Evolutionary conservation across 2,797 vertebrate genomes (phyloP), one percentile per base, ranked within the genome.

Genomic region (Tragopan temminckii): DNA sequence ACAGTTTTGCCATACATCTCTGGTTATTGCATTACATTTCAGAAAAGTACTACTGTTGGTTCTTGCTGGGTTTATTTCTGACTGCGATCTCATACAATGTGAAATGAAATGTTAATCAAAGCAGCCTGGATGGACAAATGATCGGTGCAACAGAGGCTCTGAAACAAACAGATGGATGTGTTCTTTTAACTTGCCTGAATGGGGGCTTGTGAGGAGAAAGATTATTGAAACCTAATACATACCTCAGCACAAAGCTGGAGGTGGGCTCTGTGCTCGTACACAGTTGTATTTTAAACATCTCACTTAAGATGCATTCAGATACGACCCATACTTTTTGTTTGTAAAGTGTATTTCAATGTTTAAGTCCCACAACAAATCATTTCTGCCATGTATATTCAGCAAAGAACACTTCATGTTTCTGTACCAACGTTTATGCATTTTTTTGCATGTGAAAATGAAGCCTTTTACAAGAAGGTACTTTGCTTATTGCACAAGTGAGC

Each of bases 401-500:
- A 57, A 70, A 63, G 36, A 63, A 57, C 13, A 11, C 24, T 61
- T 36, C 8, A 21, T 43, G n/a, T n/a, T 89, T 58, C 45, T 67
- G 14, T 31, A 43, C 7, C 25, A 7, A 13, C 3, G 0, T 52
- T 66, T 57, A 43, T 38, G 24, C 52, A 14, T 70, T 89, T 84
- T 84, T 52, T 59, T 80, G 84, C 45, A 66, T 0, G 0, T 61
- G 57, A 53, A 70, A 74, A 45, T 0, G 0, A 85, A 80, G 45
- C 40, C 31, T 42, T 52, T 45, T 40, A n/a, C 50, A 38, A 72
- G 62, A 55, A 80, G 55, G 31, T 48, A 23, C 24, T 79, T 52
- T 13, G 43, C 52, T 55, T 50, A 43, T 42, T 80, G 55, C 8
- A 1, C 46, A 63, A 89, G 50, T 59, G 55, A 84, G 63, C 40